Base-by-base conservation (phyloP, 2,888 invertebrate genomes). In the Ischnus inquisitorius region DNA sequence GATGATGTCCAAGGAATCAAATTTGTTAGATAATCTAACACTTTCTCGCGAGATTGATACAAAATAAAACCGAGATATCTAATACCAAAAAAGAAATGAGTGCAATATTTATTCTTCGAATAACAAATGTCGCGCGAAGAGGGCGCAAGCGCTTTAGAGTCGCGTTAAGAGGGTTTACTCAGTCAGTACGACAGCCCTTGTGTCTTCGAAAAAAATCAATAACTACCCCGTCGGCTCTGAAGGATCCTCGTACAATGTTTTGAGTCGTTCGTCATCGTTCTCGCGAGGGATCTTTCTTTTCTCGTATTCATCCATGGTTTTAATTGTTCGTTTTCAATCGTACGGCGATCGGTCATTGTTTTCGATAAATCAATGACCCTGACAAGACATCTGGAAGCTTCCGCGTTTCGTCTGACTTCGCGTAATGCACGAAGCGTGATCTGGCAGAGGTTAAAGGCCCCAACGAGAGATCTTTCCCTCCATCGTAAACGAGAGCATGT, bases 181-280 rank as follows among this genome's bases (percentile, higher is more conserved):
- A 28, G 83, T 72, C 81, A 83, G 84, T 82, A 77, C 69, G 77
- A 54, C 79, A 85, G 83, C 79, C 83, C 71, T 82, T 60, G 51
- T 48, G 14, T 19, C 51, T 19, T 51, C 39, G 39, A 74, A 82
- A 86, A 88, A 90, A 90, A 91, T 91, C 91, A 90, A 91, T 91
- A 91, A 84, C 79, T 68, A 79, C 84, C 87, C 87, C 86, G 87
- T 86, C 87, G 86, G 87, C 87, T 87, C 87, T 72, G 85, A 85
- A 87, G 87, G 82, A 39, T 83, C 80, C 81, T 62, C 41, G 48
- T 67, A 65, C 65, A 41, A 64, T 62, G 68, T 75, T 68, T 69
- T 74, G 34, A 43, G 48, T 60, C 62, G 19, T 68, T 34, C 25
- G 25, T 46, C 12, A 2, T 46, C 65, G 19, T 43, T 28, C 69